Base-by-base conservation (phyloP, 2,888 invertebrate genomes). In the Limnephilus rhombicus region DNA sequence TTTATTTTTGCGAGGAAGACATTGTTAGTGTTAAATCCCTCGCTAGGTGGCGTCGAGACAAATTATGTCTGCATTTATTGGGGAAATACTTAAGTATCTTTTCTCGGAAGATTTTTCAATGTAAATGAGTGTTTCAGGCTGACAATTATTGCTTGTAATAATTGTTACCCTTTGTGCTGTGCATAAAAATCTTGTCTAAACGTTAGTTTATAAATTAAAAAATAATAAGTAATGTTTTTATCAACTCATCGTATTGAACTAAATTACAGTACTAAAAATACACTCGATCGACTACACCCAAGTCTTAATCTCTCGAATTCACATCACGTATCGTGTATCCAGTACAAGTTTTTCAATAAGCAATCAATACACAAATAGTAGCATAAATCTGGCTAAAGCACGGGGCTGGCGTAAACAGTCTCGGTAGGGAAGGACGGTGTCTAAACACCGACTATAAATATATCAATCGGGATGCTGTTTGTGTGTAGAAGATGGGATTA, bases 391-490 rank as follows among this genome's bases (percentile, higher is more conserved):
- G 88, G 37, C 29, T 53, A 29, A 88, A 88, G 88, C 34, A 88
- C 68, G 18, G 80, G 24, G 68, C 68, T 68, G 68, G 85, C n/a
- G 88, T 53, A 88, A 88, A 88, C 88, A 88, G 68, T 37, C 37
- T 88, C 53, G 31, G 31, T 15, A 34, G 31, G 53, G 31, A 34
- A 88, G 37, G 31, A 68, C 68, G 49, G 88, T 68, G 53, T 31
- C 68, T 53, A 88, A 88, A 88, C 88, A 88, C 80, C 15, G n/a
- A 88, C 88, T 68, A 88, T 88, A 88, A 88, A 88, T 88, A 88
- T 68, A 88, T 88, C 88, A 88, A 88, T 88, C 88, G 88, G 37
- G 88, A 88, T 80, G 68, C 88, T 88, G 88, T 88, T 88, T 68
- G 88, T 88, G 68, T 88, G 24, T 9, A 68, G 53, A 9, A 53